Evolutionary conservation across 2,888 invertebrate species (phyloP), one percentile per base, ranked within the genome.

Genomic region (Ephialtes manifestator): DNA sequence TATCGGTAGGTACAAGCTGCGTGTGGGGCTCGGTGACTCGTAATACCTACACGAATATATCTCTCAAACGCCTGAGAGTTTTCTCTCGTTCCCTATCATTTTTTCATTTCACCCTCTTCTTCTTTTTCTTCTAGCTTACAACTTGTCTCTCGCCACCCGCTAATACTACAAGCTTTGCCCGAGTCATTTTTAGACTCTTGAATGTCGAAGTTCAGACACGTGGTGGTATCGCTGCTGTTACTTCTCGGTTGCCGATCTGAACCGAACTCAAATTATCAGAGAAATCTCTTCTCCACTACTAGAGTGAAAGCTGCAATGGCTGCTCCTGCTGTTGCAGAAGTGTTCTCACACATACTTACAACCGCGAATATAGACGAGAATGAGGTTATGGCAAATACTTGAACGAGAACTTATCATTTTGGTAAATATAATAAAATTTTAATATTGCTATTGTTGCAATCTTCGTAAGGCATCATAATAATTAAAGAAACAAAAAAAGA

Each of bases 141-240:
- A 31, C 20, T 63, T 60, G 72, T 79, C 43, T 67, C 71, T 74
- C 78, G 46, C 51, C 74, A 68, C 71, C 43, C 28, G 24, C 74
- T 77, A 51, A 48, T 55, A 13, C 48, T 78, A 72, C 51, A 76
- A 48, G 71, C 43, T 77, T 20, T 51, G 48, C 60, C 18, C 35
- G 55, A 70, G 24, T 58, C 74, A 81, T 78, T 81, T 81, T 81
- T 84, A 84, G 81, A 76, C n/a, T n/a, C 65, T 80, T 48, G 75
- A 39, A 71, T 72, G 80, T 84, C 84, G 71, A 76, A 81, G 81
- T 78, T 81, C 63, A 74, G 53, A 70, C 81, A 78, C 84, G 84
- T 81, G 77, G 72, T 77, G 58, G 28, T 58, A 11, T 20, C 5
- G 2, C 8, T 3, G 53, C 53, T 11, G 20, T n/a, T n/a, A n/a